Base-by-base conservation (phyloP, 2,888 invertebrate genomes). In the Drosophila imparisetae region DNA sequence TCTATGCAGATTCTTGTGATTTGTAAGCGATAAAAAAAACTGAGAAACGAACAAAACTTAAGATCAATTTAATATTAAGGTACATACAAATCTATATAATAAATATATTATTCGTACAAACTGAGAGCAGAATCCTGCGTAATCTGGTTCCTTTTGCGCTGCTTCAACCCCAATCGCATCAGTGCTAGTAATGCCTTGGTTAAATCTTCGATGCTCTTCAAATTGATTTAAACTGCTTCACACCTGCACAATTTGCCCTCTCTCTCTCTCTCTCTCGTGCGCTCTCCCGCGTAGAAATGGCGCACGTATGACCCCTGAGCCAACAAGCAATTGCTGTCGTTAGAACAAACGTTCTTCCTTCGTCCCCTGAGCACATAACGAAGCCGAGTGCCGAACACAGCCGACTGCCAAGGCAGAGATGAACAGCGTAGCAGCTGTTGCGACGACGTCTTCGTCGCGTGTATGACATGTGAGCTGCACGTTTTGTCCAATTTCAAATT, bases 391-490 rank as follows among this genome's bases (percentile, higher is more conserved):
- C 24, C 24, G 27, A 45, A 15, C 45, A 15, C 24, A 10, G 8
- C 4, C 21, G 45, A 45, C 45, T 21, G 13, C 45, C 13, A 45
- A 7, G 7, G 45, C 24, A 24, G 45, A 45, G 45, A 45, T 45
- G 45, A 45, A 15, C 24, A 55, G 54, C 48, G 66, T 59, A 62
- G 55, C 75, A 87, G 75, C 79, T 78, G 72, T 72, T 75, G 45
- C 24, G 71, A 54, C 71, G 65, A 62, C 49, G 54, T 66, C 73
- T 42, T 63, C 81, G 89, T 83, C 80, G 79, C 90, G 87, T 90
- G 89, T 84, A 86, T 89, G 87, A 90, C 87, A 87, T 87, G 87
- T 90, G 87, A 89, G 87, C 86, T 90, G 89, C 90, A 87, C 87
- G 87, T 87, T 87, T 90, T 83, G 89, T 86, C 86, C 89, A 88